Percentiles rank a stretch among this genome's conserved stretches.
phyloP scores from a whole-genome alignment of 2,888 invertebrate genomes.

The Agrypnus murinus region DNA sequence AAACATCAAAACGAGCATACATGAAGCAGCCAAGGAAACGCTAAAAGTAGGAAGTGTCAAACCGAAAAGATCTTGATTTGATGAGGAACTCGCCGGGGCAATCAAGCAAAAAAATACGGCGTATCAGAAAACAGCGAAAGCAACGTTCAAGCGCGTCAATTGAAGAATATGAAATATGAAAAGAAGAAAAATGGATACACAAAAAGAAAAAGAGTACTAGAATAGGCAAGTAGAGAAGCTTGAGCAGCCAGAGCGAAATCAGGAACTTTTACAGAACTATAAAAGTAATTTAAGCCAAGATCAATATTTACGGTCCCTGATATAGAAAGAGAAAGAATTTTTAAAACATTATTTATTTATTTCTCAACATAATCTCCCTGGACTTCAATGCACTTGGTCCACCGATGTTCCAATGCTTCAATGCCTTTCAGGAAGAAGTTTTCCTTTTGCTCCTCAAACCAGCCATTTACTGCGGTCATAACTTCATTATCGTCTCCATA shows the following conservation, averaged over 20 bases:
- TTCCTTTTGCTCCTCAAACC: too few species aligned
- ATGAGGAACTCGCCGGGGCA: not conserved
- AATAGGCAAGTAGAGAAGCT: constrained; percentile 5
- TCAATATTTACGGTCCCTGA: too few species aligned
- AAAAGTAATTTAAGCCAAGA: constrained; percentile 3
- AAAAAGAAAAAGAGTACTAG: not conserved
- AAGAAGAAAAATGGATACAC: not conserved
- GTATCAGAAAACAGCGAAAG: constrained; percentile 1
- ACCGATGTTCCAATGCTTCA: too few species aligned
- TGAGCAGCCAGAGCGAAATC: not conserved
- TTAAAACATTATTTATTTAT: too few species aligned
- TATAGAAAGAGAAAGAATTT: too few species aligned
- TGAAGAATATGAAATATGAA: constrained; percentile 3
- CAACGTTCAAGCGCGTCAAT: constrained; percentile 1
- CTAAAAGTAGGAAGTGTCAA: not conserved
- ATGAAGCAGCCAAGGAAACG: constrained; percentile 1
- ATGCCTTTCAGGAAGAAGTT: too few species aligned
- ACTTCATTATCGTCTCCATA: too few species aligned
- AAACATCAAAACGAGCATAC: too few species aligned
- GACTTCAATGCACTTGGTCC: too few species aligned
- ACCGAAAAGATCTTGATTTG: constrained; percentile 1
- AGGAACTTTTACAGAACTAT: constrained; percentile 2
- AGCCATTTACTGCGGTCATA: too few species aligned
- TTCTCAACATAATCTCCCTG: too few species aligned
- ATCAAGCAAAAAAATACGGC: not conserved